A percentile compares a stretch with the other conserved stretches of the same genome.
Evolutionary conservation across 2,888 invertebrate genomes (phyloP).

Genomic region (Cerastis leucographa): DNA sequence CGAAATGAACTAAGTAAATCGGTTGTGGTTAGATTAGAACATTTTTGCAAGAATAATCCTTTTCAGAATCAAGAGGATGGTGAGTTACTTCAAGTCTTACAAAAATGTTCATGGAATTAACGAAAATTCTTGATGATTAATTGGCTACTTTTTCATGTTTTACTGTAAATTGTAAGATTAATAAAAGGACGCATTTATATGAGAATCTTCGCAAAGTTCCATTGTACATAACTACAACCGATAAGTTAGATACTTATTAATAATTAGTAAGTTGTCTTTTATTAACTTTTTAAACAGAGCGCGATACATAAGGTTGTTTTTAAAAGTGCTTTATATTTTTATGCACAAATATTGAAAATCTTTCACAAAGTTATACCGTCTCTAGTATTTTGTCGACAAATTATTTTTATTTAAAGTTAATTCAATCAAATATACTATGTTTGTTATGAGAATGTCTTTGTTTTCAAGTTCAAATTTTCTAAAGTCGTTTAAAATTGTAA

Average conservation of each 20-base stretch:
- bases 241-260: slow-evolving; percentile 59
- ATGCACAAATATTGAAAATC: slow-evolving; percentile 14
- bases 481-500: slow-evolving; percentile 69
- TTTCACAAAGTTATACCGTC: slow-evolving; percentile 18
- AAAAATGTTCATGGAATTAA: slow-evolving; percentile 83
- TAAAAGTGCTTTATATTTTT: slow-evolving; percentile 57
- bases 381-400: neutral
- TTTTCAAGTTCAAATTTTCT: slow-evolving; percentile 28
- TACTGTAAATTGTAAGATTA: slow-evolving; percentile 24
- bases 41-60: slow-evolving; percentile 86
- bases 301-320: slow-evolving; percentile 84
- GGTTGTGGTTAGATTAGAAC: slow-evolving; percentile 80
- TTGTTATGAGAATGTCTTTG: slow-evolving; percentile 16
- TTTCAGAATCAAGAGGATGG: slow-evolving; percentile 89
- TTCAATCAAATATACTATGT: slow-evolving; percentile 14
- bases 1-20: slow-evolving; percentile 55
- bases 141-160: slow-evolving; percentile 40
- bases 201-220: slow-evolving; percentile 81
- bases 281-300: slow-evolving; percentile 47
- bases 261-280: slow-evolving; percentile 42
- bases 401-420: slow-evolving; percentile 6
- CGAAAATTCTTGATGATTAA: slow-evolving; percentile 76
- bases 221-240: slow-evolving; percentile 78
- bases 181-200: slow-evolving; percentile 42
- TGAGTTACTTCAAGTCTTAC: slow-evolving; percentile 86